Evolutionary conservation across 2,888 invertebrate species (phyloP).

Genomic region (Chesias legatella): DNA sequence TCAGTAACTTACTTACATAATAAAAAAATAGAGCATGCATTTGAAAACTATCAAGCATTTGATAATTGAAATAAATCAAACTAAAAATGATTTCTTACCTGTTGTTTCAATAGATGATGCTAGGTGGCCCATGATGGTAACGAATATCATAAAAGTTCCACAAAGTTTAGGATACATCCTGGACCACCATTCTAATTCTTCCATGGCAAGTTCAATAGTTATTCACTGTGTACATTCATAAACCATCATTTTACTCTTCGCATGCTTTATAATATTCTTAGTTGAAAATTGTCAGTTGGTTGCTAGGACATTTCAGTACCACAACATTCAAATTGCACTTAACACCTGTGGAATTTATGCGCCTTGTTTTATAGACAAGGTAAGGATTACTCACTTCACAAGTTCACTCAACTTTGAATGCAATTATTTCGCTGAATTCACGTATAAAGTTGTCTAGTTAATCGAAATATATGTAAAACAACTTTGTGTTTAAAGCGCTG

Average conservation of each 20-base stretch:
- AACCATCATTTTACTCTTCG: conserved; percentile 19
- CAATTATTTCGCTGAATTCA: conserved; percentile 32
- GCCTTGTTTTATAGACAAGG: conserved; percentile 51
- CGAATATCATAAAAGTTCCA: conserved; percentile 44
- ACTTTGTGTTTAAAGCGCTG: conserved; percentile 1
- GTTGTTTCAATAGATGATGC: conserved; percentile 50
- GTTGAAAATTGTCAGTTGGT: conserved; percentile 46
- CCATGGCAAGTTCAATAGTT: conserved; percentile 46
- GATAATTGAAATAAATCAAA: too few species aligned
- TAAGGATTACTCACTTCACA: conserved; percentile 45
- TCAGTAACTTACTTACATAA: too few species aligned
- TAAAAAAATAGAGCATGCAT: too few species aligned
- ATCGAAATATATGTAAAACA: background rate
- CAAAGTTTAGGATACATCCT: conserved; percentile 57
- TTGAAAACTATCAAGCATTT: too few species aligned
- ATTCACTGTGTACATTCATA: conserved; percentile 26
- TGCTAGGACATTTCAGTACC: conserved; percentile 69
- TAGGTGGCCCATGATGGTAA: conserved; percentile 28
- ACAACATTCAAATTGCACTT: conserved; percentile 59
- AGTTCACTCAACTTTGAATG: conserved; percentile 74
- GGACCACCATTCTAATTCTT: conserved; percentile 69
- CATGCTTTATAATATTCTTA: conserved; percentile 10
- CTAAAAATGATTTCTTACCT: conserved; percentile 46
- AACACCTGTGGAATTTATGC: conserved; percentile 69
- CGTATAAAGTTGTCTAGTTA: conserved; percentile 1